Conservation (phyloP, 1,140 invertebrate genomes). For the Plodia interpunctella region DNA sequence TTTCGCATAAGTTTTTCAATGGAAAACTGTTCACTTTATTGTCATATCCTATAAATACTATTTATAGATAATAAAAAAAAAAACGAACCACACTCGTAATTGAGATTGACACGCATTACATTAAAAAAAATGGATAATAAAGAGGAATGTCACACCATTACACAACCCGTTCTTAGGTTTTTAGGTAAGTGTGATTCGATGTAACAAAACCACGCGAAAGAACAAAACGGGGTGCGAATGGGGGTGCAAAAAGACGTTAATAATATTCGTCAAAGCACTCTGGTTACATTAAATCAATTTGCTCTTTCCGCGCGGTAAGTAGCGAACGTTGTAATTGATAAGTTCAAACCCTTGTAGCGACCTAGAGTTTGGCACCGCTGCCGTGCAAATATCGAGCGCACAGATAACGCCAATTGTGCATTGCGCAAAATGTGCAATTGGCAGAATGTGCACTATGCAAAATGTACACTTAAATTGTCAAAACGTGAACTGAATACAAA, state of each 20-base stretch:
- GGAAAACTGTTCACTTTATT: no score
- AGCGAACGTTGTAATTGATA: slow-evolving; percentile 76
- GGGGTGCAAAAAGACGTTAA: slow-evolving; percentile 74
- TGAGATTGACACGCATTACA: neutral
- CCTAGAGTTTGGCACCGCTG: slow-evolving; percentile 63
- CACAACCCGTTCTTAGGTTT: slow-evolving; percentile 34
- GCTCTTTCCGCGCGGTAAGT: slow-evolving; percentile 75
- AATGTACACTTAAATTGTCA: no score
- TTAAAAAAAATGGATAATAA: neutral
- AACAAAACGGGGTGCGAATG: slow-evolving; percentile 61
- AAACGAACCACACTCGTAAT: no score
- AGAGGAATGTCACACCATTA: neutral
- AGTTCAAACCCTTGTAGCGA: slow-evolving; percentile 76
- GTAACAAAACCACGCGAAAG: slow-evolving; percentile 57
- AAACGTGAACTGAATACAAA: no score
- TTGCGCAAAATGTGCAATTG: no score
- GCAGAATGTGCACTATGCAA: no score
- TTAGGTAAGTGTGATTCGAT: slow-evolving; percentile 68
- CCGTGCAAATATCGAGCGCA: slow-evolving; percentile 11
- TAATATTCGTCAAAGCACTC: slow-evolving; percentile 77
- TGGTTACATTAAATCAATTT: slow-evolving; percentile 77
- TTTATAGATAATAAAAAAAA: no score
- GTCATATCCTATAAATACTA: no score
- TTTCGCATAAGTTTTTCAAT: no score
- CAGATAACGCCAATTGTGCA: neutral